phyloP scores from a whole-genome alignment of 2,888 invertebrate genomes.

The Chrysodeixis includens region DNA sequence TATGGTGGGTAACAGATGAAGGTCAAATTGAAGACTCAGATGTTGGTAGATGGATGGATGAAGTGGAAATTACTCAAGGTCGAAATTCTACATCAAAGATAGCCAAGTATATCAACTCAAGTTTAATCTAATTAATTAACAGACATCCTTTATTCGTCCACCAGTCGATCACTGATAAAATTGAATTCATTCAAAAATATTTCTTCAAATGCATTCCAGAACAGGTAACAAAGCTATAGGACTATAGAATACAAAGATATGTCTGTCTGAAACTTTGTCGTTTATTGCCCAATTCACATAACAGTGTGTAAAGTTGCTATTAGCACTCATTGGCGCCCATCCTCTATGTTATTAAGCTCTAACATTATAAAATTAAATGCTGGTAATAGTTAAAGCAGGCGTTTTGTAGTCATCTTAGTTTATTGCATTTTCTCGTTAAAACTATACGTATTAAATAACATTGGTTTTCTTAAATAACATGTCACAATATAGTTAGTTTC shows the following conservation, averaged over 20 bases:
- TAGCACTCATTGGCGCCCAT: slow-evolving; percentile 38
- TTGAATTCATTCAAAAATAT: not conserved
- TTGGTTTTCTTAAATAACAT: not conserved
- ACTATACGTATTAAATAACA: not conserved
- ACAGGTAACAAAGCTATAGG: not conserved
- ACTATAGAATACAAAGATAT: slow-evolving; percentile 1
- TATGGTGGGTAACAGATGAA: too few relatives aligned
- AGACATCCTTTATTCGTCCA: not conserved
- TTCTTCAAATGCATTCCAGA: not conserved
- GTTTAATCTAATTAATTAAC: too few relatives aligned
- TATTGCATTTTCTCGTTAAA: not conserved
- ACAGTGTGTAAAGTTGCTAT: slow-evolving; percentile 29
- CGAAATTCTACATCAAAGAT: too few relatives aligned
- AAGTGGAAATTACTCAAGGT: too few relatives aligned
- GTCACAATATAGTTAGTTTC: not conserved
- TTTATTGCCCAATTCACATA: slow-evolving; percentile 48
- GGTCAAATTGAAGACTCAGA: too few relatives aligned
- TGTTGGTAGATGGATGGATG: too few relatives aligned
- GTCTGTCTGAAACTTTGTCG: slow-evolving; percentile 18
- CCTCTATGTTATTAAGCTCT: slow-evolving; percentile 11
- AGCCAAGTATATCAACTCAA: too few relatives aligned
- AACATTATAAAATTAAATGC: slow-evolving; percentile 14
- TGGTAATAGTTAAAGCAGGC: slow-evolving; percentile 6
- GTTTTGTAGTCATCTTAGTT: not conserved
- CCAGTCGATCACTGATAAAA: too few relatives aligned